phyloP scores from a whole-genome alignment of 2,797 vertebrate species.

The Semaprochilodus insignis region DNA sequence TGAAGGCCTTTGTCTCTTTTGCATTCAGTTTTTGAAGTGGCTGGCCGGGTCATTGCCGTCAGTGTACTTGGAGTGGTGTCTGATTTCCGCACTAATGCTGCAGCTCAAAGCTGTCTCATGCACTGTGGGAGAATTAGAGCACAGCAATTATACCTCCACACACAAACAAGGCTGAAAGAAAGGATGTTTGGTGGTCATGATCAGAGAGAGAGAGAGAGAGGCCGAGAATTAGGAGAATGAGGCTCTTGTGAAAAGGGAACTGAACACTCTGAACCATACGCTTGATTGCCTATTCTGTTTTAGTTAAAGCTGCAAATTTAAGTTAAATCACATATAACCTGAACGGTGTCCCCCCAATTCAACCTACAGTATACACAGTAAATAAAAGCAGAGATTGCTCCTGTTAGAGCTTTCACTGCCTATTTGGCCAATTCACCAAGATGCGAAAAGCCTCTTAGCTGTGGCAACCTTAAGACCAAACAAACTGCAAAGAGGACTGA shows the following conservation, averaged over 20 bases:
- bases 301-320: neutral
- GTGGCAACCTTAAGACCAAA: neutral
- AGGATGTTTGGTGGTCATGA: conserved; percentile 1
- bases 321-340: neutral
- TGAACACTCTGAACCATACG: neutral
- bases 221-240: neutral
- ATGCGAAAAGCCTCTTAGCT: neutral
- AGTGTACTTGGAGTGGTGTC: conserved; percentile 46
- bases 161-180: conserved; percentile 29
- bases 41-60: conserved; percentile 22
- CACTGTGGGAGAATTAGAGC: conserved; percentile 28
- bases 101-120: conserved; percentile 29
- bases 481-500: neutral
- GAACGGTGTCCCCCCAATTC: neutral
- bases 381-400: neutral
- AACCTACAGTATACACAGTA: neutral
- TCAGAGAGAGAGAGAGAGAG: neutral
- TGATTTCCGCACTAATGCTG: conserved; percentile 51
- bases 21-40: conserved; percentile 44
- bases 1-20: conserved; percentile 8
- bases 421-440: neutral
- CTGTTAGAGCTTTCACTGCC: neutral
- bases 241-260: neutral
- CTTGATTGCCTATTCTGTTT: conserved; percentile 7
- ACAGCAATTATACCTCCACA: conserved; percentile 39